phyloP scores from a whole-genome alignment of 53 echinoderm and acorn worm genomes.

The Mesocentrotus franciscanus region DNA sequence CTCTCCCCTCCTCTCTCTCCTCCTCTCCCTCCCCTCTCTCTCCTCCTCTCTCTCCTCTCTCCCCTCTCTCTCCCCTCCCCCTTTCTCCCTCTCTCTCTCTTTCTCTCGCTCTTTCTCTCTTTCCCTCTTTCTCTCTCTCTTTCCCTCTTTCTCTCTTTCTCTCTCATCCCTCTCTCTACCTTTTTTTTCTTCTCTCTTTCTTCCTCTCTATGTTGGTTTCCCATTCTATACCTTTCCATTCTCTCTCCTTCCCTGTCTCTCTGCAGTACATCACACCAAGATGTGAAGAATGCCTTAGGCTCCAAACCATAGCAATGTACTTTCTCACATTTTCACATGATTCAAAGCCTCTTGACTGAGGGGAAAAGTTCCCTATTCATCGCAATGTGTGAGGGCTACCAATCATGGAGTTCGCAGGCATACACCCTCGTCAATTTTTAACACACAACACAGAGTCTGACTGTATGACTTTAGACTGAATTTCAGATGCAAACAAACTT shows the following conservation, averaged over 20 bases:
- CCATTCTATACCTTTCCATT: background rate
- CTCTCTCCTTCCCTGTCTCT: background rate
- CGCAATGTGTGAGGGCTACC: background rate
- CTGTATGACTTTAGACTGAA: too few relatives aligned
- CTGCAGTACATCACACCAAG: background rate
- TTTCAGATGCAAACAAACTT: too few relatives aligned
- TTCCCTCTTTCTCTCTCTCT: background rate
- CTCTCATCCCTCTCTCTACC: too few relatives aligned
- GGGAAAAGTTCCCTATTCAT: background rate
- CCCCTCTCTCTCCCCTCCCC: too few relatives aligned
- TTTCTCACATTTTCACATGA: background rate
- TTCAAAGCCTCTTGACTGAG: background rate
- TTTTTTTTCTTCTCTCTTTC: background rate
- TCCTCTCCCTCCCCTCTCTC: background rate
- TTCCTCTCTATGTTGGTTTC: background rate
- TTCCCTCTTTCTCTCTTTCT: background rate
- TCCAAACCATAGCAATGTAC: background rate
- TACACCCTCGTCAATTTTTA: too few relatives aligned
- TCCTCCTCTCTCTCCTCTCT: background rate
- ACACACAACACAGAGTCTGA: too few relatives aligned
- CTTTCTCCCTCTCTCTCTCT: background rate
- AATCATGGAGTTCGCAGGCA: background rate
- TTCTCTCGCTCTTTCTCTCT: background rate
- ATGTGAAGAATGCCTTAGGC: background rate
- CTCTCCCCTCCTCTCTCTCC: background rate